phyloP scores from a whole-genome alignment of 2,888 invertebrate genomes.

The Papilio elwesi region DNA sequence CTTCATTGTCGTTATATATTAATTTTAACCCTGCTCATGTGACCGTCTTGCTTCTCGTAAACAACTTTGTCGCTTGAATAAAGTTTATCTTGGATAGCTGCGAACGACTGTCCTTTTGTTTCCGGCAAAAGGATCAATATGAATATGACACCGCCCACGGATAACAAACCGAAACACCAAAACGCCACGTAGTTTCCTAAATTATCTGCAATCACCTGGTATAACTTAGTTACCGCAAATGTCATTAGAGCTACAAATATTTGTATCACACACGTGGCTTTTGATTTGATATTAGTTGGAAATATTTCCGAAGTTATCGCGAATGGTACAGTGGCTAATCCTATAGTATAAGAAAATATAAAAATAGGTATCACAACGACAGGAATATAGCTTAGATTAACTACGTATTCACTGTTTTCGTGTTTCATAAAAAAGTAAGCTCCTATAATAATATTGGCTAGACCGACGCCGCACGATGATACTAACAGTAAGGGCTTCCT shows the following conservation, averaged over 20 bases:
- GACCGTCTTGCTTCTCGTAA: conserved; percentile 67
- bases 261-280: conserved; percentile 86
- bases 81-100: conserved; percentile 82
- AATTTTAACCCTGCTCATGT: conserved; percentile 67
- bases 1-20: conserved; percentile 49
- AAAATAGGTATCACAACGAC: conserved; percentile 84
- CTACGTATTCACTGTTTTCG: conserved; percentile 70
- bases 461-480: conserved; percentile 82
- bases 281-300: conserved; percentile 85
- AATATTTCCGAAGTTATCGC: conserved; percentile 87
- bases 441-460: conserved; percentile 82
- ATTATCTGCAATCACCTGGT: conserved; percentile 80
- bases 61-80: conserved; percentile 68
- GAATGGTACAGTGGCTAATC: conserved; percentile 86
- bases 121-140: conserved; percentile 82
- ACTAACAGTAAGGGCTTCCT: conserved; percentile 84
- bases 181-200: conserved; percentile 82
- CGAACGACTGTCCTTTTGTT: conserved; percentile 85
- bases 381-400: conserved; percentile 82
- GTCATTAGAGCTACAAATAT: conserved; percentile 85
- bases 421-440: conserved; percentile 83
- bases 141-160: conserved; percentile 80
- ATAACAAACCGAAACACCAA: conserved; percentile 81
- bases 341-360: conserved; percentile 86
- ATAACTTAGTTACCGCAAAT: conserved; percentile 84